Evolutionary conservation across 2,797 vertebrate species (phyloP).

Genomic region (Cottoperca gobio): DNA sequence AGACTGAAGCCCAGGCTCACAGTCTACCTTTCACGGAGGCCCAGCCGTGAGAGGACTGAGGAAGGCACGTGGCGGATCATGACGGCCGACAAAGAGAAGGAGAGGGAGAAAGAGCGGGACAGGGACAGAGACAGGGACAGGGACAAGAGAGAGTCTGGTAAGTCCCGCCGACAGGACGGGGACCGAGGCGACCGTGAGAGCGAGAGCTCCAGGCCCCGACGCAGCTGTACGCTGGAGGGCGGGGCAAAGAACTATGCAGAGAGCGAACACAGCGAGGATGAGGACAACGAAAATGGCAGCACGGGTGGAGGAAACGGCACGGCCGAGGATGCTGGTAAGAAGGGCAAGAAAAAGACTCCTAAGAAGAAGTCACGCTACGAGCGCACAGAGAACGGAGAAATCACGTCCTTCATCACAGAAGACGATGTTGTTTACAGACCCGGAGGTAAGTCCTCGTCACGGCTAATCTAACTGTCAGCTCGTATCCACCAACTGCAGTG

Average conservation of each 20-base stretch:
- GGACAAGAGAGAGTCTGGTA: constrained; percentile 91
- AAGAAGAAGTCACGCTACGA: constrained; percentile 99
- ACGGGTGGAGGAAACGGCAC: constrained; percentile 89
- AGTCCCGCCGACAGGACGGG: constrained; percentile 90
- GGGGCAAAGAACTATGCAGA: constrained; percentile 98
- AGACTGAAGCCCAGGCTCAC: constrained; percentile 99
- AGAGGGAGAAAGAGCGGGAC: constrained; percentile 94
- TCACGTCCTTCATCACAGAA: constrained; percentile 97
- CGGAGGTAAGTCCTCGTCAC: constrained; percentile 87
- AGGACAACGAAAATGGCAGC: constrained; percentile 91
- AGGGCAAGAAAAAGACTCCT: constrained; percentile 96
- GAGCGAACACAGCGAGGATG: constrained; percentile 97
- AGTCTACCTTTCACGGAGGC: constrained; percentile 99
- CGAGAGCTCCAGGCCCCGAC: constrained; percentile 92
- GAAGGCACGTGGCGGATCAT: constrained; percentile 99
- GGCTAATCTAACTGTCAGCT: not conserved
- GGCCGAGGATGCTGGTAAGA: constrained; percentile 93
- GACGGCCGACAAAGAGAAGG: constrained; percentile 99
- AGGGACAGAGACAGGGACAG: constrained; percentile 94
- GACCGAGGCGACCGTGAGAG: constrained; percentile 90
- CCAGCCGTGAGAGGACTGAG: constrained; percentile 99
- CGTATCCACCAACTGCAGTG: not conserved
- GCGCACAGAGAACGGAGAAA: constrained; percentile 96
- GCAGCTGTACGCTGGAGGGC: constrained; percentile 97
- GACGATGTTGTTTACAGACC: constrained; percentile 97